Evolutionary conservation across 1,140 invertebrate species (phyloP).

Genomic region (Drosophila triauraria): DNA sequence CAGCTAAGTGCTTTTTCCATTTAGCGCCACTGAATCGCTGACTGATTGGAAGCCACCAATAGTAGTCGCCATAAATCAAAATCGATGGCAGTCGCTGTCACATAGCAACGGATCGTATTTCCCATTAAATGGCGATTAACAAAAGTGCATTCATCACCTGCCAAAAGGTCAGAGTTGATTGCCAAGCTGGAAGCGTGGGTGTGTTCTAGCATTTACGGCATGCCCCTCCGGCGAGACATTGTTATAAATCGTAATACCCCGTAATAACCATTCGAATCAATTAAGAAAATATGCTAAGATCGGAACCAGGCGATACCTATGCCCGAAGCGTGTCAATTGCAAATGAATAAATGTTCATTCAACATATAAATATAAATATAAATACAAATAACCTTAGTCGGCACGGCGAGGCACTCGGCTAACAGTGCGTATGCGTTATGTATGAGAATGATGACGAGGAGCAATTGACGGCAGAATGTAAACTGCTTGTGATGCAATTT

Average conservation of each 20-base stretch:
- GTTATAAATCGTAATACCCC: slow-evolving; percentile 38
- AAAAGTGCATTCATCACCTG: slow-evolving; percentile 34
- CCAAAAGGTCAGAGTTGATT: slow-evolving; percentile 42
- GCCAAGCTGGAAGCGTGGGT: slow-evolving; percentile 30
- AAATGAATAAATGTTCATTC: slow-evolving; percentile 46
- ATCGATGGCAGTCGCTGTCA: slow-evolving; percentile 19
- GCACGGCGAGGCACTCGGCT: slow-evolving; percentile 6
- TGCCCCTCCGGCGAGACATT: slow-evolving; percentile 18
- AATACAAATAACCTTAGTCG: slow-evolving; percentile 66
- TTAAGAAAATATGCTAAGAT: slow-evolving; percentile 65
- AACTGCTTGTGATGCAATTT: slow-evolving; percentile 76
- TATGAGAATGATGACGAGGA: slow-evolving; percentile 60
- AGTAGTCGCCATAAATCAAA: slow-evolving; percentile 55
- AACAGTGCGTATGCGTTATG: slow-evolving; percentile 75
- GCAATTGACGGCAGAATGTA: slow-evolving; percentile 53
- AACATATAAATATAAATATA: slow-evolving; percentile 28
- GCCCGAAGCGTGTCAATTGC: slow-evolving; percentile 61
- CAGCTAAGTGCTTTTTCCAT: slow-evolving; percentile 65
- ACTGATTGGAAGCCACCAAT: slow-evolving; percentile 55
- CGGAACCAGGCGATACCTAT: slow-evolving; percentile 2
- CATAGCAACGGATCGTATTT: slow-evolving; percentile 33
- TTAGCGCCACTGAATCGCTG: slow-evolving; percentile 52
- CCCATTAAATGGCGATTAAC: slow-evolving; percentile 18
- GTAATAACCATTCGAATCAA: slow-evolving; percentile 63
- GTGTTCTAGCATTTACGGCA: slow-evolving; percentile 20